Base-by-base conservation (phyloP, 2,888 invertebrate species). In the Drosophila picticornis region DNA sequence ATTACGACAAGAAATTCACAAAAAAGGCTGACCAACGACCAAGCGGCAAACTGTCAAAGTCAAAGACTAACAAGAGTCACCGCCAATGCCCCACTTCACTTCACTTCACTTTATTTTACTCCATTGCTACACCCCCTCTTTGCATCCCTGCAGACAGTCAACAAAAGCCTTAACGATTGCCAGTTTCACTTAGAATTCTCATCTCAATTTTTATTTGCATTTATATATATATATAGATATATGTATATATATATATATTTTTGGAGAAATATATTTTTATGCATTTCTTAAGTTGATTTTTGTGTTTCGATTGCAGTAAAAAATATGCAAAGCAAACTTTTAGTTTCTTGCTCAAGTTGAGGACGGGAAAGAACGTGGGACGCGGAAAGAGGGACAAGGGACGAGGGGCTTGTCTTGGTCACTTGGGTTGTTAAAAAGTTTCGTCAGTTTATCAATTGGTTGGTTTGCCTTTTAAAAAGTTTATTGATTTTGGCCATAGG, bases 21-120 rank as follows among this genome's bases (percentile, higher is more conserved):
- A 52, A 38, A 55, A 57, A 46, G 40, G 34, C 19, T 66, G 59
- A 29, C 34, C 65, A 72, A 77, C 52, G 48, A 59, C 36, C 64
- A n/a, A n/a, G n/a, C n/a, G 67, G 48, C 48, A 65, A 69, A 68
- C 55, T 66, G 78, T 77, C 81, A 87, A 87, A 87, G 88, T 78
- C 88, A 87, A 81, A 87, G 64, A 75, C 78, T 77, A 75, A 75
- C 81, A 81, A 83, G 77, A 57, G 60, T 56, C 38, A 46, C 43
- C 32, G 36, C 36, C 64, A 48, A 48, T 46, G 55, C 56, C 25
- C 46, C 48, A 68, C 72, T 63, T 48, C 72, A 68, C 70, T 55
- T 50, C 65, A 68, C 29, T 55, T 46, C 46, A 55, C 13, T 56
- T 34, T 22, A 40, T 25, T 34, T 59, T 46, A 36, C 22, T 36